These are phyloP conservation scores for Percina caprodes DNA, from an alignment of 2,113 vertebrate species.

Conservation along the genomic window DNA sequence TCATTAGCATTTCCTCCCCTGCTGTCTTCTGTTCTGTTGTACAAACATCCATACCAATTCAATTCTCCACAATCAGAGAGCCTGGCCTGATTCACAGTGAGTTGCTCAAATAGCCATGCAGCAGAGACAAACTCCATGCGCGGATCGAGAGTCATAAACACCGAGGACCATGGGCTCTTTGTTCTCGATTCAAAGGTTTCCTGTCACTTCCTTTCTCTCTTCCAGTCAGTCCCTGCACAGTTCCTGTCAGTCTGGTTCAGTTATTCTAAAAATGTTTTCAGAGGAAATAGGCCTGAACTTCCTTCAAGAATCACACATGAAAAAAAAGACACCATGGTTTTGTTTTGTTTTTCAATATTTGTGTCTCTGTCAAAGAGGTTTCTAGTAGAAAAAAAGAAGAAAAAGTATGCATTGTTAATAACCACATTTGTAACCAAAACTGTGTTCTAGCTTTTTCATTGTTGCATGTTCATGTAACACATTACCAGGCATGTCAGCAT, in stretches of 20 bases:
- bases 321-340: slow-evolving; percentile 45
- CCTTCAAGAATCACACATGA: slow-evolving; percentile 31
- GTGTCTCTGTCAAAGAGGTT: slow-evolving; percentile 14
- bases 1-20: slow-evolving; percentile 67
- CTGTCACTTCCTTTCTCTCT: slow-evolving; percentile 31
- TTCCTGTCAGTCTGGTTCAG: slow-evolving; percentile 45
- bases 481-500: slow-evolving; percentile 7
- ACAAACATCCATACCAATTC: slow-evolving; percentile 66
- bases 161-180: slow-evolving; percentile 52
- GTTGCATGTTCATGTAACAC: slow-evolving; percentile 10
- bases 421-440: not conserved
- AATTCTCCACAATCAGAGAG: slow-evolving; percentile 54
- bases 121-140: slow-evolving; percentile 37
- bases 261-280: slow-evolving; percentile 45
- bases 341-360: slow-evolving; percentile 8
- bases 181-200: slow-evolving; percentile 55
- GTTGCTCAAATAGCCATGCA: slow-evolving; percentile 27
- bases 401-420: not conserved
- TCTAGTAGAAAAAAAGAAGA: too few relatives aligned
- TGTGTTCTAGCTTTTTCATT: not conserved
- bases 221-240: slow-evolving; percentile 12
- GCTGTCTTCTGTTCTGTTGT: slow-evolving; percentile 54
- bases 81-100: slow-evolving; percentile 40
- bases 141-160: slow-evolving; percentile 47
- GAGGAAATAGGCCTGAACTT: slow-evolving; percentile 9